These are phyloP conservation scores for Encarsia formosa DNA, from an alignment of 2,888 invertebrate species.

Conservation along the genomic window DNA sequence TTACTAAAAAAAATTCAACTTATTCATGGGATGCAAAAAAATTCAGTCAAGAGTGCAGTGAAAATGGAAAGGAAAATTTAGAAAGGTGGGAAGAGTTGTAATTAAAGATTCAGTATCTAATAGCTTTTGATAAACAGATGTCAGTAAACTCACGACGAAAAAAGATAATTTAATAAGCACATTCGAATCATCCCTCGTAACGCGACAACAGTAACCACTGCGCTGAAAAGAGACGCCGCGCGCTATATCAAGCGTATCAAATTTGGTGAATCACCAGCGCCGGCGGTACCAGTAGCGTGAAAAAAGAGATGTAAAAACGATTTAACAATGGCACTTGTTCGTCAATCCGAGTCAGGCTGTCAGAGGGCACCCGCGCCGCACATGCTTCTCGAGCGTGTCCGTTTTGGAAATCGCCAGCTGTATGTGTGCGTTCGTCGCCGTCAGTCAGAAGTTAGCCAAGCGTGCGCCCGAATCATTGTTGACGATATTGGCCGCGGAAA, in stretches of 20 bases:
- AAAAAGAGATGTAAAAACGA: slow-evolving; percentile 30
- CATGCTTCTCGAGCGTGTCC: slow-evolving; percentile 1
- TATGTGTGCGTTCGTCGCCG: too few species aligned
- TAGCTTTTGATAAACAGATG: too few species aligned
- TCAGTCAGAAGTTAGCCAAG: slow-evolving; percentile 18
- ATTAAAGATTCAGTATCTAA: too few species aligned
- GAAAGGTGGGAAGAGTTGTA: too few species aligned
- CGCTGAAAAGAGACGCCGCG: not conserved
- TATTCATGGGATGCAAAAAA: too few species aligned
- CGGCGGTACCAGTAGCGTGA: not conserved
- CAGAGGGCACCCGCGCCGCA: slow-evolving; percentile 7
- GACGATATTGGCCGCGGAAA: not conserved
- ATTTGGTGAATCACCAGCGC: slow-evolving; percentile 3
- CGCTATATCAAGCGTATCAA: slow-evolving; percentile 4
- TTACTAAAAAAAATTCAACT: too few species aligned
- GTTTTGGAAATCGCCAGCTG: not conserved
- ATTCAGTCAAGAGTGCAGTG: too few species aligned
- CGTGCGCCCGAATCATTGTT: slow-evolving; percentile 4
- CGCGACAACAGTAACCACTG: too few species aligned
- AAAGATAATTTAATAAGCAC: too few species aligned
- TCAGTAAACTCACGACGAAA: too few species aligned
- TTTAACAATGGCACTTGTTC: slow-evolving; percentile 47
- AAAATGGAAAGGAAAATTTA: too few species aligned
- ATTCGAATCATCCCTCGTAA: too few species aligned
- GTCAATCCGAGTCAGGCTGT: slow-evolving; percentile 27